These are phyloP conservation scores for Plagiodera versicolora DNA, from an alignment of 2,888 invertebrate genomes.

Conservation along the genomic window DNA sequence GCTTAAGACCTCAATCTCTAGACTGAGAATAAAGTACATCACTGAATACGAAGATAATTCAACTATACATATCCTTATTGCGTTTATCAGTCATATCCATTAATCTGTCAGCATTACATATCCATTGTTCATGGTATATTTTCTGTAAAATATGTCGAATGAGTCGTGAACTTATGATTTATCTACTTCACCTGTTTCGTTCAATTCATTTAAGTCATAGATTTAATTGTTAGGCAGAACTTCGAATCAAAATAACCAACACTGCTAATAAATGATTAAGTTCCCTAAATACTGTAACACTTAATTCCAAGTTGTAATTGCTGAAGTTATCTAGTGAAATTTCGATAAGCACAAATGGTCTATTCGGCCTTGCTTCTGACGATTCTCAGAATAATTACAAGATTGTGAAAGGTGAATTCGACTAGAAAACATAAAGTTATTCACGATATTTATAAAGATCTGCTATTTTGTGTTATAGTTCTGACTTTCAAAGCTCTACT, in stretches of 20 bases:
- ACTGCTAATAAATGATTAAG: conserved; percentile 16
- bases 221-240: background rate
- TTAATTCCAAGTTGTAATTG: conserved; percentile 23
- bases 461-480: conserved; percentile 7
- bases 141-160: no score
- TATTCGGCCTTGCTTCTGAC: conserved; percentile 28
- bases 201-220: no score
- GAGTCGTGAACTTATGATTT: no score
- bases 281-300: conserved; percentile 23
- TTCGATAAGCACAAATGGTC: conserved; percentile 24
- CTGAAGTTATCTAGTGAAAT: conserved; percentile 25
- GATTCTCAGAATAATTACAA: conserved; percentile 24
- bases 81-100: no score
- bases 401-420: conserved; percentile 19
- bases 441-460: conserved; percentile 10
- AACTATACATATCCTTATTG: no score
- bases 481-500: conserved; percentile 6
- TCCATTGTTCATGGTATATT: no score
- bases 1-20: no score
- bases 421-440: conserved; percentile 21
- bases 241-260: background rate
- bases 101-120: no score
- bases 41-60: no score
- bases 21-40: no score
- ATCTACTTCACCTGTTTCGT: no score